phyloP scores from a whole-genome alignment of 2,113 vertebrate species.

The Ploceus nigricollis region DNA sequence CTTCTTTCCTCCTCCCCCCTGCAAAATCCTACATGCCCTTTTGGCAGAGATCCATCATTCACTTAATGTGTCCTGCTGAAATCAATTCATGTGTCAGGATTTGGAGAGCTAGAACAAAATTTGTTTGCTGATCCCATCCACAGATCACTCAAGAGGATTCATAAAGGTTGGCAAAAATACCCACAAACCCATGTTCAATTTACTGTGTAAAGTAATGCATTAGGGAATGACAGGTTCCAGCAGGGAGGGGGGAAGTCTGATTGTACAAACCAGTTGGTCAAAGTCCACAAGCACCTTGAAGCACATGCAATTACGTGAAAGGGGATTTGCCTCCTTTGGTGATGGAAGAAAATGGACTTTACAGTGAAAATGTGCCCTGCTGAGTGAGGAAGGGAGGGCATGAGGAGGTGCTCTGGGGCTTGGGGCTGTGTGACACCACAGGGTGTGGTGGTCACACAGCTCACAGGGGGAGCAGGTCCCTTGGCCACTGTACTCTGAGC shows the following conservation, averaged over 20 bases:
- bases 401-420: accelerated
- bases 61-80: conserved; percentile 48
- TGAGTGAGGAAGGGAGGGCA: not conserved
- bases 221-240: conserved; percentile 3
- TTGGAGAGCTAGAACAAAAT: conserved; percentile 38
- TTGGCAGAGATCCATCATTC: conserved; percentile 61
- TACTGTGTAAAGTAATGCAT: not conserved
- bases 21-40: conserved; percentile 48
- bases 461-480: accelerated
- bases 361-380: not conserved
- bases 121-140: conserved; percentile 61
- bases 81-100: conserved; percentile 56
- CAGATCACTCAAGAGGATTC: conserved; percentile 53
- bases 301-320: not conserved
- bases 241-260: not conserved
- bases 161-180: not conserved
- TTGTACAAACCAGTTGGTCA: not conserved
- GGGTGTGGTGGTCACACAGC: accelerated
- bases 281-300: not conserved
- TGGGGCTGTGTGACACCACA: not conserved
- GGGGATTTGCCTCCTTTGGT: not conserved
- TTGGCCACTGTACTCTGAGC: not conserved
- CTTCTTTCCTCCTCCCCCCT: not conserved
- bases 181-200: not conserved
- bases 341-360: not conserved